Base-by-base conservation (phyloP, 2,888 invertebrate species). In the Hanleya hanleyi region DNA sequence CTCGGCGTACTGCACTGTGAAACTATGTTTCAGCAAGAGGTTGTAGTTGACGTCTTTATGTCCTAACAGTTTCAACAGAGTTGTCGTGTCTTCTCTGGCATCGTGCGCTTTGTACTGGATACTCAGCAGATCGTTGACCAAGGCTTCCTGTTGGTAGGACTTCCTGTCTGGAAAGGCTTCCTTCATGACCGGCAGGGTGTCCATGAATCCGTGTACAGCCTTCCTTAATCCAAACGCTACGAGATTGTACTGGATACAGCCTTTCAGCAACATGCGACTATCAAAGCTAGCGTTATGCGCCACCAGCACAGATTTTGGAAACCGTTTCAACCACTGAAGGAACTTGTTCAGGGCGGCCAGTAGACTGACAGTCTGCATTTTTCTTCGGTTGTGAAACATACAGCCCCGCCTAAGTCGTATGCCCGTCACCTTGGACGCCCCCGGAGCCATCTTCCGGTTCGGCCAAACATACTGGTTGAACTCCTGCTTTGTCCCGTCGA, bases 201-300 rank as follows among this genome's bases (percentile, higher is more conserved):
- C 57, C 4, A 57, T 32, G 29, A 57, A 57, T 7, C 57, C 57
- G 3, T 2, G 12, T 29, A 57, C 29, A 2, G 57, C 57, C 57
- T 57, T 57, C 26, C 29, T 4, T 26, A 57, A 26, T 22, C 57
- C 57, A 26, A 57, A 57, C 18, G 22, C 29, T 26, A 57, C 9
- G 29, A 57, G 32, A 2, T 57, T 57, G 32, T 57, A 29, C 29
- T 57, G 22, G 15, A 57, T 3, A 26, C 57, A 57, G 57, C 57
- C 26, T 26, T 57, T 57, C 22, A 29, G 12, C 29, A 57, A 57
- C 57, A 57, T 57, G 12, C 57, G 5, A 26, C 57, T 57, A 32
- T 57, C 57, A 57, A 57, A 57, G 15, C 15, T 18, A 26, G 57
- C 57, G 32, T 57, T 57, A 57, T 57, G 57, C 15, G 57, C 57